Percentiles rank a stretch among this genome's conserved stretches.
Conservation (phyloP, 2,888 invertebrate species). For the Agrochola lota region DNA sequence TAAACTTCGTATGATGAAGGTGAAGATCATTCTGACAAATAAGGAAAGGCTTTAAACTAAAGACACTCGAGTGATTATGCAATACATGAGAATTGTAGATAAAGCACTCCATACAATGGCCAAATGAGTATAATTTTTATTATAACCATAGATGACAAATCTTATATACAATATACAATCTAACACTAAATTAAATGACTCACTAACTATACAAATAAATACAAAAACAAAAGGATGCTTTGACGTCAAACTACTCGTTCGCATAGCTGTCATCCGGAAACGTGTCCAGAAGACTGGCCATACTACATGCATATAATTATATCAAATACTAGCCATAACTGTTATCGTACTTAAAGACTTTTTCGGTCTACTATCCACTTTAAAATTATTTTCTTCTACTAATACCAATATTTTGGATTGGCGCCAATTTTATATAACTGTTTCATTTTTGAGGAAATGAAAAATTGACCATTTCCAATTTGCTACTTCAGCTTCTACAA, state of each 20-base stretch:
- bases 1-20: not conserved
- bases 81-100: not conserved
- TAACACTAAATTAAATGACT: no score
- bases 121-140: no score
- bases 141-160: no score
- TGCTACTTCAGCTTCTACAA: conserved; percentile 18
- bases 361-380: not conserved
- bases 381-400: not conserved
- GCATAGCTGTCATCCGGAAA: no score
- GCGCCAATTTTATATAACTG: conserved; percentile 49
- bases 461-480: conserved; percentile 42
- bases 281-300: no score
- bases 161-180: no score
- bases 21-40: not conserved
- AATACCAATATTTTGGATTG: conserved; percentile 38
- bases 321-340: not conserved
- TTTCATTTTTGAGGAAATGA: conserved; percentile 27
- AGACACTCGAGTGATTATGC: not conserved
- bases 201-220: no score
- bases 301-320: not conserved
- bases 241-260: no score
- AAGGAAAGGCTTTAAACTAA: not conserved
- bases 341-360: not conserved
- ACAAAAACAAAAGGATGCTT: no score
- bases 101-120: not conserved